Percentiles rank a stretch among this genome's conserved stretches.
Conservation (phyloP, 2,888 invertebrate genomes). For the Caenorhabditis afra region DNA sequence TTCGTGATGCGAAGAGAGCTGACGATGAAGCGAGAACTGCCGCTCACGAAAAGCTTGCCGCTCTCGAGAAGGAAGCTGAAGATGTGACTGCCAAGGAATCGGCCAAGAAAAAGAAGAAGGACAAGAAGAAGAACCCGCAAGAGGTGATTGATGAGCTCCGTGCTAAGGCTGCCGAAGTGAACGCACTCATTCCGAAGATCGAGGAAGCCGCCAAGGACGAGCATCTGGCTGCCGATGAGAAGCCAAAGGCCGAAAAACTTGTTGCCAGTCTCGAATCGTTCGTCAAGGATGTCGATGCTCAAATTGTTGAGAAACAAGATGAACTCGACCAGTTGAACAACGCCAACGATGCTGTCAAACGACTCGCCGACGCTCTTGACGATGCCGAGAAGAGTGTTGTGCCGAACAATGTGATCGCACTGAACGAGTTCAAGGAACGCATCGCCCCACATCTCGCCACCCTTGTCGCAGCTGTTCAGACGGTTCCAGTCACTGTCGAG, state of each 20-base stretch:
- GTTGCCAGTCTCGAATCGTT: slow-evolving; percentile 43
- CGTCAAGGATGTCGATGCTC: slow-evolving; percentile 52
- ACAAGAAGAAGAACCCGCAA: slow-evolving; percentile 59
- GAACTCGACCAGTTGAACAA: slow-evolving; percentile 58
- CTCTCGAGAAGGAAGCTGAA: slow-evolving; percentile 61
- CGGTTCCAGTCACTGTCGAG: slow-evolving; percentile 48
- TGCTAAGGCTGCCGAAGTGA: slow-evolving; percentile 43
- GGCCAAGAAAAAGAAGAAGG: slow-evolving; percentile 61
- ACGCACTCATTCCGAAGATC: slow-evolving; percentile 49
- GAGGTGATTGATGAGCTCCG: slow-evolving; percentile 50
- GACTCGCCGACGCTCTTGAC: slow-evolving; percentile 57
- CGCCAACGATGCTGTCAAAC: slow-evolving; percentile 56
- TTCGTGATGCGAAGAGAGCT: slow-evolving; percentile 56
- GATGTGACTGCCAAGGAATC: slow-evolving; percentile 52
- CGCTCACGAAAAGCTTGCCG: slow-evolving; percentile 55
- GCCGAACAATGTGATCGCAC: slow-evolving; percentile 46
- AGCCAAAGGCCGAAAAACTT: slow-evolving; percentile 58
- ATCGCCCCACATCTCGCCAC: slow-evolving; percentile 45
- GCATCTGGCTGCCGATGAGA: slow-evolving; percentile 50
- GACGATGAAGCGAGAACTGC: slow-evolving; percentile 52
- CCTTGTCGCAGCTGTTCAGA: slow-evolving; percentile 42
- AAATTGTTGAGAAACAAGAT: slow-evolving; percentile 54
- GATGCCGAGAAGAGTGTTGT: slow-evolving; percentile 53
- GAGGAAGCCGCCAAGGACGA: slow-evolving; percentile 55
- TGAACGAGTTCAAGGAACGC: slow-evolving; percentile 55